Base-by-base conservation (phyloP, 2,888 invertebrate species). In the Drosophila pseudotakahashii region DNA sequence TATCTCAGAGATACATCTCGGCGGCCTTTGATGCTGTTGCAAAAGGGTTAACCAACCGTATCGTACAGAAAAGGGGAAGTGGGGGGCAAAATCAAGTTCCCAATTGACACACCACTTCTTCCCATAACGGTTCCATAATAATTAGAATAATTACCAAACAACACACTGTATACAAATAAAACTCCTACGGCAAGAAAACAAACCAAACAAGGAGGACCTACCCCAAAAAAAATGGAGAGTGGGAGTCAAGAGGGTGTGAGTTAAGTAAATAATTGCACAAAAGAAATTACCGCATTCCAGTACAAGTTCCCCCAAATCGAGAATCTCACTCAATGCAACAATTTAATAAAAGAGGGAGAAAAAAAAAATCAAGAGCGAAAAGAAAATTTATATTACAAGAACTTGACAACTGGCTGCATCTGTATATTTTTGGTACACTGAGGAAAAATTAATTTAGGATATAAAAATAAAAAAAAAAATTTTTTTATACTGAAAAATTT, bases 261-360 rank as follows among this genome's bases (percentile, higher is more conserved):
- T 61, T 70, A 75, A 67, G 71, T 77, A 81, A 83, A 78, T 75
- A 83, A 73, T 72, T 81, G 78, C 60, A 72, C 70, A 69, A 77
- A 77, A 83, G 84, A 74, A 59, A 69, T 77, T 64, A 69, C 66
- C 77, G 79, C 75, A 66, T 67, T 61, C 66, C 59, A 64, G 52
- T 69, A 58, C 42, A 47, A 51, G 14, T 41, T 39, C 26, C 14
- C 16, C 9, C 32, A 16, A 26, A 36, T 37, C 44, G 14, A 39
- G 53, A 54, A 61, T 60, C 66, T 51, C 59, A 69, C 73, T 63
- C 55, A 71, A 66, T 67, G 73, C 77, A 71, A 73, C 71, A 78
- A 78, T 82, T 82, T 77, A 72, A 82, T 75, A 30, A 14, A n/a
- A n/a, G 6, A 45, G 26, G 26, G 26, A 4, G 0, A 47, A 73